Evolutionary conservation across 1,140 invertebrate species (phyloP), one percentile per base, ranked within the genome.

Genomic region (Papilio polytes): DNA sequence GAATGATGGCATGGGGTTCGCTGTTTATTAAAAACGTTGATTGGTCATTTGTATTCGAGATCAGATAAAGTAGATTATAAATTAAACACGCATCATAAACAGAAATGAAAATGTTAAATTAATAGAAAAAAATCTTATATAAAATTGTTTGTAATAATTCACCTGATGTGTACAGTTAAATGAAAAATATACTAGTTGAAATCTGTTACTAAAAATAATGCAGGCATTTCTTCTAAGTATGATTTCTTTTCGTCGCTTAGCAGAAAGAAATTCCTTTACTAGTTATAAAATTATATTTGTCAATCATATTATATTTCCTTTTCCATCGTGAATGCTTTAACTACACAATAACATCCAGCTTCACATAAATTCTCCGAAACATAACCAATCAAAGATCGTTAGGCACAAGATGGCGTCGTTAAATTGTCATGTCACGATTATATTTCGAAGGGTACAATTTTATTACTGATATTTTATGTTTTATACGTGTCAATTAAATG

Each of bases 401-500:
- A 78, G 44, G 20, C 20, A 22, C 77, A 78, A 78, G 77, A 78
- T 66, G 77, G 77, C 77, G 77, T 66, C 77, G 77, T 78, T 66
- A 78, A 78, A 44, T 66, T 66, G 77, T 66, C 77, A 20, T 66
- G 18, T 78, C 44, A 78, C 59, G 59, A 78, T 78, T 78, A 63
- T 46, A 63, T 78, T 66, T 78, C 36, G 56, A 44, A 31, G 53
- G 56, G 56, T 66, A 78, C 77, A 78, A 66, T 66, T 78, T 78
- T 78, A 78, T 78, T 66, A 66, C 77, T 66, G 77, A 78, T 66
- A 78, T 78, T 78, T 78, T 78, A 78, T 78, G 77, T 46, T 66
- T 78, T n/a, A 66, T 78, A 78, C 77, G 77, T 78, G 77, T 78
- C 77, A 78, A 78, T 78, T 78, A 66, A 78, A 78, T 78, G 76